Conservation (phyloP, 2,797 vertebrate genomes). For the Acanthurus lineatus region DNA sequence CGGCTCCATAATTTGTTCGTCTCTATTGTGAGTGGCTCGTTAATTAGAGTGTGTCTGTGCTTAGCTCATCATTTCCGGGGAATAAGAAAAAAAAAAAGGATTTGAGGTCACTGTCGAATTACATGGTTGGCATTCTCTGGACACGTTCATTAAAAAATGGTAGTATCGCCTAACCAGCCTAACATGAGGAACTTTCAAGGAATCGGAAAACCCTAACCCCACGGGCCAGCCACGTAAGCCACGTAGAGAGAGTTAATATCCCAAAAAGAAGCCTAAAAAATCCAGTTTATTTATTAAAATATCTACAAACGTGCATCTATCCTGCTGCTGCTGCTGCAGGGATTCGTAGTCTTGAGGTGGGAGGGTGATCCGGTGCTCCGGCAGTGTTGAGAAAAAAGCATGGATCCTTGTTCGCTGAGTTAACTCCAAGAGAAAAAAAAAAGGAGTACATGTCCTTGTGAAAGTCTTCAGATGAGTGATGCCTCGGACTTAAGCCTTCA, state of each 20-base stretch:
- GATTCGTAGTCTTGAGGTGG: conserved; percentile 31
- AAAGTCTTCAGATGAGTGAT: conserved; percentile 77
- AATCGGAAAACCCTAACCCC: conserved; percentile 32
- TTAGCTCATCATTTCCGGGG: conserved; percentile 74
- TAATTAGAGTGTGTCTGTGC: conserved; percentile 83
- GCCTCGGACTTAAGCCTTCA: conserved; percentile 74
- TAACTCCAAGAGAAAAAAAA: conserved; percentile 59
- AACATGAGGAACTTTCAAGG: conserved; percentile 39
- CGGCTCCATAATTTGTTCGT: conserved; percentile 83
- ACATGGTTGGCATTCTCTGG: conserved; percentile 78
- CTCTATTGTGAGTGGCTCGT: conserved; percentile 76
- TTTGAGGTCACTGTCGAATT: conserved; percentile 75
- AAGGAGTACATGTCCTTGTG: conserved; percentile 76
- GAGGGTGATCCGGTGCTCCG: conserved; percentile 49
- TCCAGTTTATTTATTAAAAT: conserved; percentile 20
- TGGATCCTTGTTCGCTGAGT: conserved; percentile 52
- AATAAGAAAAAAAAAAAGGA: conserved; percentile 35
- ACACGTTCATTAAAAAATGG: conserved; percentile 73
- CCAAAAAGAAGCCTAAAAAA: conserved; percentile 10
- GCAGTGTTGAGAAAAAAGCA: conserved; percentile 43
- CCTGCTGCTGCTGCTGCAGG: conserved; percentile 7
- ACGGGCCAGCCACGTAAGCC: conserved; percentile 15
- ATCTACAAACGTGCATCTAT: conserved; percentile 1
- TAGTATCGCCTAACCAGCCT: conserved; percentile 45
- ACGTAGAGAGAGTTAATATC: conserved; percentile 16